These are phyloP conservation scores for Pseudochaenichthys georgianus DNA, from an alignment of 2,797 vertebrate genomes.

Conservation along the genomic window DNA sequence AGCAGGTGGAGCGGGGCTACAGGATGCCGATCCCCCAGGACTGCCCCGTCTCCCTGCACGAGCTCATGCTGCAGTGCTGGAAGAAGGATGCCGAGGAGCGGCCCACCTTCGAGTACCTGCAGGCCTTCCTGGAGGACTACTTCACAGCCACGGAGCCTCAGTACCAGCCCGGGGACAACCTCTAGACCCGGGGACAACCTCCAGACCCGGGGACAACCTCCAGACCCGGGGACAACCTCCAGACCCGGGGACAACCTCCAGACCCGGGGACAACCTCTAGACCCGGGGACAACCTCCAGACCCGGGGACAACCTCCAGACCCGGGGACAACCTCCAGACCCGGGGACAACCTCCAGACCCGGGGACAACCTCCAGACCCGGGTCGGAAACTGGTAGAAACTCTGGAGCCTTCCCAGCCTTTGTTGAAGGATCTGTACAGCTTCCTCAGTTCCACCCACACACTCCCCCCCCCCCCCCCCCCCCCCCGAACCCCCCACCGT, in stretches of 20 bases:
- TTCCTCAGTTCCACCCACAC: constrained; percentile 46
- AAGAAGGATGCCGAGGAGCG: constrained; percentile 97
- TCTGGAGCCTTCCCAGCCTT: constrained; percentile 49
- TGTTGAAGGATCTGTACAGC: constrained; percentile 63
- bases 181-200: constrained; percentile 80
- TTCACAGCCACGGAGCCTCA: constrained; percentile 98
- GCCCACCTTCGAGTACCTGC: constrained; percentile 97
- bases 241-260: too few relatives aligned
- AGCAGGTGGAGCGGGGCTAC: constrained; percentile 98
- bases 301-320: too few relatives aligned
- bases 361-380: constrained; percentile 44
- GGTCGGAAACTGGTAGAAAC: constrained; percentile 20
- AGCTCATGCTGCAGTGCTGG: constrained; percentile 99
- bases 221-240: too few relatives aligned
- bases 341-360: constrained; percentile 47
- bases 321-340: constrained; percentile 24
- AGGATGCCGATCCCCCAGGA: constrained; percentile 95
- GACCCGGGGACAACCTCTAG: constrained; percentile 25
- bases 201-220: too few relatives aligned
- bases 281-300: constrained; percentile 13
- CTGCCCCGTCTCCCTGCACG: constrained; percentile 95
- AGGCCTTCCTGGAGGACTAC: constrained; percentile 98
- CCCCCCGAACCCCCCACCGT: constrained; percentile 24
- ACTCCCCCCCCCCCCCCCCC: constrained; percentile 30
- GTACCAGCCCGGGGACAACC: constrained; percentile 98